Evolutionary conservation across 2,113 vertebrate genomes (phyloP).

Genomic region (Scolopax mira): DNA sequence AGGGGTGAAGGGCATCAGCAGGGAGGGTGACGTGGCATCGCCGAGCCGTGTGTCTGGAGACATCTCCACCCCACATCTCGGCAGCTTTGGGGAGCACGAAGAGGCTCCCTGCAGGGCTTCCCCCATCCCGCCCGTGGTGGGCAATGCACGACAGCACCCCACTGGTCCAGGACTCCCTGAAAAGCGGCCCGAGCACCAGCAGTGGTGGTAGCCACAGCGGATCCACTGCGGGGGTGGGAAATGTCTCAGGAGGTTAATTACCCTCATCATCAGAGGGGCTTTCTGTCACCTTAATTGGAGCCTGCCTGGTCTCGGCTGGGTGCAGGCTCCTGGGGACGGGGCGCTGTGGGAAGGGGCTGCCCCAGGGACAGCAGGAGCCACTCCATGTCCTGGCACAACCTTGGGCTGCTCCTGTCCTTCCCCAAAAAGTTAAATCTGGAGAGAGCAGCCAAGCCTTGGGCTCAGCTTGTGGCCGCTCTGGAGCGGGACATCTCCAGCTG

Average conservation of each 20-base stretch:
- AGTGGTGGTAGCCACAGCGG: too few species aligned
- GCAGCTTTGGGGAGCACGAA: rapidly evolving
- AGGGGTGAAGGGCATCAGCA: rapidly evolving
- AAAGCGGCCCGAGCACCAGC: too few species aligned
- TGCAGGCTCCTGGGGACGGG: rapidly evolving
- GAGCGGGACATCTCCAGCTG: neutral
- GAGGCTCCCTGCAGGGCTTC: too few species aligned
- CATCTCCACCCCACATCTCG: rapidly evolving
- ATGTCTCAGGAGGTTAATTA: neutral
- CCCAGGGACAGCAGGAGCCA: neutral
- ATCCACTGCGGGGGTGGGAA: neutral
- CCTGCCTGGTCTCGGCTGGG: neutral
- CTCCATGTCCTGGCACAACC: neutral
- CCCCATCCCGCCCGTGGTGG: rapidly evolving
- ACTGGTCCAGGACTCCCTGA: rapidly evolving
- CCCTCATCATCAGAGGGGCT: neutral
- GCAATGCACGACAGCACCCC: rapidly evolving
- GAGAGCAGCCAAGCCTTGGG: neutral
- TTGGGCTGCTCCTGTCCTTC: neutral
- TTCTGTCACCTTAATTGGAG: neutral
- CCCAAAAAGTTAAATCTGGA: neutral
- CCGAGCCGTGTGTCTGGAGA: rapidly evolving
- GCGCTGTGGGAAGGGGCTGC: neutral
- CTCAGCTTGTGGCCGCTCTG: rapidly evolving
- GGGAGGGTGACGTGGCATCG: neutral